Base-by-base conservation (phyloP, 2,888 invertebrate genomes). In the Drosophila neutralis region DNA sequence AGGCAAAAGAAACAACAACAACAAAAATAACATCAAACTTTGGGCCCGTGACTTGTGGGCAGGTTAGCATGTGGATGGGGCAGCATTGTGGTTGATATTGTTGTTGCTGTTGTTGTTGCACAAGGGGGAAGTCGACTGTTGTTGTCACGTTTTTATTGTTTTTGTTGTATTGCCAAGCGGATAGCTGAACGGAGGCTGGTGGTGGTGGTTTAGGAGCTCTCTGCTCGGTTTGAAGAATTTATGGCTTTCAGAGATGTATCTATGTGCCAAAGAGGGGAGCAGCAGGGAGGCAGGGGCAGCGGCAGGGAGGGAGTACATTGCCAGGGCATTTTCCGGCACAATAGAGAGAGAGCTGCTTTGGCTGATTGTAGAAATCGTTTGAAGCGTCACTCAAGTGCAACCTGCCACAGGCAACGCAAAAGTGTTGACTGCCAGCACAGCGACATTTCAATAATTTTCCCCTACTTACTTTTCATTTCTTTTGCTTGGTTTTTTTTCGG, bases 161-260 rank as follows among this genome's bases (percentile, higher is more conserved):
- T 86, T 86, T 86, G 86, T 86, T 89, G 90, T 86, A 90, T 88
- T 86, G 90, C 86, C 64, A 73, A 69, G 80, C 68, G 76, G 80
- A 79, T 79, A 79, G 61, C 66, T 64, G 63, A 31, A 60, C 21
- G 36, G 48, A 57, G 61, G 36, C 35, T 40, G 49, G 36, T 58
- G 58, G 57, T 64, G 87, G 81, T 69, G 72, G 82, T 65, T 88
- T 82, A 86, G 89, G 70, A 78, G 80, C 80, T 84, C 67, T 69
- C 73, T 61, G 88, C 76, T 79, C 78, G 64, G 81, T 83, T 89
- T 89, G 90, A 91, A 82, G 90, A 90, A 91, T 90, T 90, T 90
- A 90, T 90, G 87, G 89, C 84, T 77, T 83, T 77, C 80, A 78
- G 78, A 87, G 90, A 90, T 89, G 91, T 89, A 91, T 89, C 90